Evolutionary conservation across 2,113 vertebrate genomes (phyloP).

Genomic region (Serilophus lunatus): DNA sequence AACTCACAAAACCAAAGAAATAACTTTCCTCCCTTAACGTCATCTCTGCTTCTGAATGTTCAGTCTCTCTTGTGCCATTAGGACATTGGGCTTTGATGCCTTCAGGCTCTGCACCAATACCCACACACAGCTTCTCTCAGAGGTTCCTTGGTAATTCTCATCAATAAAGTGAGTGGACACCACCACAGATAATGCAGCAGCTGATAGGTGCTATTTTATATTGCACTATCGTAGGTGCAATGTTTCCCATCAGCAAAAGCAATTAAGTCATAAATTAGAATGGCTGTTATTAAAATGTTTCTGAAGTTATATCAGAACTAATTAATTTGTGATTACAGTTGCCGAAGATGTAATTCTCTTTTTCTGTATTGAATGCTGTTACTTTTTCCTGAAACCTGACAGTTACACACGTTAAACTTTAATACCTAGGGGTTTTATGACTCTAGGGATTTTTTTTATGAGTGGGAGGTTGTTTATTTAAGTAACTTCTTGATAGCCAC

Average conservation of each 20-base stretch:
- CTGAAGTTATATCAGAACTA: background rate
- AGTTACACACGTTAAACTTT: background rate
- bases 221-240: background rate
- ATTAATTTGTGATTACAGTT: background rate
- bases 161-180: background rate
- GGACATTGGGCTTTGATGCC: background rate
- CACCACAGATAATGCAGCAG: background rate
- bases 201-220: background rate
- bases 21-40: fast-evolving
- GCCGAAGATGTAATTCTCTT: background rate
- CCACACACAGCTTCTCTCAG: background rate
- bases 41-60: background rate
- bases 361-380: background rate
- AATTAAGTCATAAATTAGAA: background rate
- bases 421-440: background rate
- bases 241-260: background rate
- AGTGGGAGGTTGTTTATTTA: background rate
- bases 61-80: fast-evolving
- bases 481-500: background rate
- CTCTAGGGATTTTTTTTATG: background rate
- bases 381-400: background rate
- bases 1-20: background rate
- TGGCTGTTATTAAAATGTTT: background rate
- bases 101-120: background rate
- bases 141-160: background rate